Conservation (phyloP, 2,888 invertebrate species). For the Malthinus seriepunctatus region DNA sequence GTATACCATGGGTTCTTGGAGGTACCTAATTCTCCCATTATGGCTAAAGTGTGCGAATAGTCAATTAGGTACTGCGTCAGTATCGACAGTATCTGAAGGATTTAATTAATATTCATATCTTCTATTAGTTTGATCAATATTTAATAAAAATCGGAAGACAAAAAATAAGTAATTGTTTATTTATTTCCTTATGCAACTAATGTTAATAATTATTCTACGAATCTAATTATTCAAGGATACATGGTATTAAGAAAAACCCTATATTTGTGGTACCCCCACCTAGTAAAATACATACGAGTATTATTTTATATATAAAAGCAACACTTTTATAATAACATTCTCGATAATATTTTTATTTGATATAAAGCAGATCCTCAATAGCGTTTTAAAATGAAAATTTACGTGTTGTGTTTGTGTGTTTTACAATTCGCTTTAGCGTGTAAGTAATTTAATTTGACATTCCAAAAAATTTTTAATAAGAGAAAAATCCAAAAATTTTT, state of each 20-base stretch:
- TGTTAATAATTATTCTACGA: conserved; percentile 9
- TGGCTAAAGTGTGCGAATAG: no score
- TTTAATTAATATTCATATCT: no score
- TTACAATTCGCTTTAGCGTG: conserved; percentile 1
- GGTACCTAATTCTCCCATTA: no score
- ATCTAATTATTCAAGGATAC: conserved; percentile 9
- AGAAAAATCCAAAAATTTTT: no score
- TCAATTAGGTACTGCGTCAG: no score
- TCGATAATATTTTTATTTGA: conserved; percentile 9
- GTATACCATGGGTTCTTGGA: no score
- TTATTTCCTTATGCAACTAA: conserved; percentile 6
- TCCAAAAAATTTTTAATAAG: no score
- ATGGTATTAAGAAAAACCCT: conserved; percentile 13
- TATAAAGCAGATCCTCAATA: not conserved
- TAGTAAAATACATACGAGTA: not conserved
- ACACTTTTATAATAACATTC: conserved; percentile 11
- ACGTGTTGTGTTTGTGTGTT: conserved; percentile 6
- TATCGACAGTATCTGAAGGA: no score
- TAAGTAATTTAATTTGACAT: not conserved
- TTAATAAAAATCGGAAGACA: no score
- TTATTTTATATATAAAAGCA: conserved; percentile 5
- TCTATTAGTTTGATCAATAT: no score
- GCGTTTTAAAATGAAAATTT: not conserved
- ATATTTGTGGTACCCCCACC: conserved; percentile 9
- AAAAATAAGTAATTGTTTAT: not conserved